Percentiles rank a stretch among this genome's conserved stretches.
Conservation (phyloP, 2,797 vertebrate species). For the Potorous gilbertii region DNA sequence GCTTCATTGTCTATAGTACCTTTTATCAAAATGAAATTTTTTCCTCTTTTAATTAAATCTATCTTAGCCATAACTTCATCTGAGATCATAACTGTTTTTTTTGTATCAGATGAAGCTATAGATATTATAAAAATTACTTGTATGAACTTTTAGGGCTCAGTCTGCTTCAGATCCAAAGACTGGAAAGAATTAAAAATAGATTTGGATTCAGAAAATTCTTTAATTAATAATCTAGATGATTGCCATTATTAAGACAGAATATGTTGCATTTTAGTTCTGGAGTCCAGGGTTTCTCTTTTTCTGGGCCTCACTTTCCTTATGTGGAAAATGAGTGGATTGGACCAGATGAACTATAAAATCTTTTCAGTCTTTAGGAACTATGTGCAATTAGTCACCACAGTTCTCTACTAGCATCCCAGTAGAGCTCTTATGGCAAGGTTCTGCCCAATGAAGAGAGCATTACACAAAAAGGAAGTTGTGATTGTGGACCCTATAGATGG, state of each 20-base stretch:
- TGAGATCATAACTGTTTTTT: too few relatives aligned
- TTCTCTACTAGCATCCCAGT: not conserved
- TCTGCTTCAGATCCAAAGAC: not conserved
- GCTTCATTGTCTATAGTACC: too few relatives aligned
- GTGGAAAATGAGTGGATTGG: not conserved
- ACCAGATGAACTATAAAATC: not conserved
- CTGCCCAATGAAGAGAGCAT: not conserved
- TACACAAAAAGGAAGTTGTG: not conserved
- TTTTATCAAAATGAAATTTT: too few relatives aligned
- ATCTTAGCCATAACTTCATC: too few relatives aligned
- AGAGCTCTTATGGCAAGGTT: not conserved
- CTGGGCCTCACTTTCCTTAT: not conserved
- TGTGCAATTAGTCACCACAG: not conserved
- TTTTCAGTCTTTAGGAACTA: not conserved
- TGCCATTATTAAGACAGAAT: not conserved
- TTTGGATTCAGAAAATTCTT: not conserved
- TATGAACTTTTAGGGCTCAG: not conserved
- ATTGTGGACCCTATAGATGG: not conserved
- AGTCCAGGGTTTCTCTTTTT: not conserved
- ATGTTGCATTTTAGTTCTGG: not conserved
- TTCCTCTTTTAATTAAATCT: too few relatives aligned
- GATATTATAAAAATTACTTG: not conserved
- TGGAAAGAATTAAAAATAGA: not conserved
- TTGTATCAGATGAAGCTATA: not conserved
- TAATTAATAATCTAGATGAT: not conserved